Evolutionary conservation across 1,140 invertebrate genomes (phyloP), one percentile per base, ranked within the genome.

Genomic region (Drosophila gunungcola): DNA sequence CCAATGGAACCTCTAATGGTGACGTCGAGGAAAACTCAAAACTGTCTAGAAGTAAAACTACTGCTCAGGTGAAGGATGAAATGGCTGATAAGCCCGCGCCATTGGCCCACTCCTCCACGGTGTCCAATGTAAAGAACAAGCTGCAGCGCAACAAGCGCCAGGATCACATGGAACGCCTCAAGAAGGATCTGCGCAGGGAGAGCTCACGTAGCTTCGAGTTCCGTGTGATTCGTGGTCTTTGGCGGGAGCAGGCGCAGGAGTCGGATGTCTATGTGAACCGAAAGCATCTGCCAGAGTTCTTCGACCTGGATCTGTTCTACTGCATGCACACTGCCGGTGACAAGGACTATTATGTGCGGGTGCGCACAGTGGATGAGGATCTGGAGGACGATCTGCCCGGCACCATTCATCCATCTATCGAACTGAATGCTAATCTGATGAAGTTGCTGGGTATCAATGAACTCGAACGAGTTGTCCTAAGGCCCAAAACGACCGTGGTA

Each of bases 261-360:
- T 92, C 89, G 12, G 91, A 92, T 80, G 88, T 92, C 3, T 92
- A 63, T 48, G 77, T 92, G 10, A 90, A 77, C 5, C 54, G 73
- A 13, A 48, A 73, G 16, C 92, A 91, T 65, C 57, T 92, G 53
- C 92, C 92, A 0, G 79, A 84, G n/a, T 83, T 83, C 36, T 79
- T 92, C 62, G 90, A 92, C 46, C 45, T 82, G 7, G 78, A 90
- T n/a, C 78, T 81, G 43, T 78, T 92, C 25, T 91, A 91, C 27
- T 67, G 85, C 46, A 64, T 92, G 70, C 74, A 78, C 39, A 91
- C 91, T 1, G 63, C 77, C 5, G 63, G 53, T 9, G 90, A 89
- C 9, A 88, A 91, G 52, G 91, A 92, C 52, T 92, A 92, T 56
- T 92, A 91, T 64, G 92, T 92, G 4, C 67, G 89, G 4, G 78